Base-by-base conservation (phyloP, 2,113 vertebrate genomes). In the Ploceus nigricollis region DNA sequence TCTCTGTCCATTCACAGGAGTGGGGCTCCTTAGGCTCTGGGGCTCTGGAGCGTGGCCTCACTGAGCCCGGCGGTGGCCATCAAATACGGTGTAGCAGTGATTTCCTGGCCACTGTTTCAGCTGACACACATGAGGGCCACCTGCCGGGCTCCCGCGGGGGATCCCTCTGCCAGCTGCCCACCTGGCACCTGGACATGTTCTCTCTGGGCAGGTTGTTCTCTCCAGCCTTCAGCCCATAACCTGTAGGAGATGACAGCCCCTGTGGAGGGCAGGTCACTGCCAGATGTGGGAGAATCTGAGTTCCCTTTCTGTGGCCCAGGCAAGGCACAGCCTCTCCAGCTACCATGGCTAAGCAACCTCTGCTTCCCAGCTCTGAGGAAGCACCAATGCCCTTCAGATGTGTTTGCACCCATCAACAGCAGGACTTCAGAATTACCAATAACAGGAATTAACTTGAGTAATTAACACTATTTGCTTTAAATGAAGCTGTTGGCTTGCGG, bases 51-150 rank as follows among this genome's bases (percentile, higher is more conserved):
- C 1, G 0, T 11, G 8, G 50, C 27, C 63, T 60, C 35, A 0
- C 69, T 5, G 57, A 18, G 47, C 69, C 57, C 48, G 2, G 23
- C 0, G 15, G 27, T 19, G n/a, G 4, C 15, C 35, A 58, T 2
- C 53, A 14, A 5, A 3, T 1, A 1, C 0, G 8, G 18, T 6
- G 42, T 1, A 6, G 6, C 64, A 39, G 24, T 1, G 10, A 7
- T 13, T 24, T 63, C 40, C 47, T 47, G 72, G 53, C 30, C 35
- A 4, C 48, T 0, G 3, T 31, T 24, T 17, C 61, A 66, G 60
- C 35, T 3, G 3, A 16, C 15, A 11, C 15, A 3, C 56, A 3
- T 1, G 33, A 47, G 56, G 39, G 27, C 17, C 37, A 4, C 2
- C 13, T 53, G 31, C 61, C 14, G 44, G 61, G 11, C 33, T 31